Conservation (phyloP, 2,888 invertebrate genomes). For the Gymnosoma rotundatum region DNA sequence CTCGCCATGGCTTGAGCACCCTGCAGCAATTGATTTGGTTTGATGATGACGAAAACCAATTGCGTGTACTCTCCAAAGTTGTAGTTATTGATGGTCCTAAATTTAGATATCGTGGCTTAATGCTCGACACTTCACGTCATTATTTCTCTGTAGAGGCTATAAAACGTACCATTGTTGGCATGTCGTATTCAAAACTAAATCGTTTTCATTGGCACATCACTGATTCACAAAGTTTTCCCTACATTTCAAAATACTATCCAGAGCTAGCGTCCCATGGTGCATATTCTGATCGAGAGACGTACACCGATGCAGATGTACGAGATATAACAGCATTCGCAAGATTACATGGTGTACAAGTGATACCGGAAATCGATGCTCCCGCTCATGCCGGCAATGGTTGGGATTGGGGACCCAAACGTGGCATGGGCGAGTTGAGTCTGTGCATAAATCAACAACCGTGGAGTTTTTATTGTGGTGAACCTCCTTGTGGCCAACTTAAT, state of each 20-base stretch:
- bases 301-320: constrained; percentile 87
- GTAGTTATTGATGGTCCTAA: constrained; percentile 90
- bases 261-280: constrained; percentile 92
- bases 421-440: constrained; percentile 89
- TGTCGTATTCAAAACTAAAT: constrained; percentile 95
- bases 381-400: constrained; percentile 94
- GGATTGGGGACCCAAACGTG: constrained; percentile 90
- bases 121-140: constrained; percentile 95
- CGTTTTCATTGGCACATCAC: constrained; percentile 96
- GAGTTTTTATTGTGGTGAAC: constrained; percentile 91
- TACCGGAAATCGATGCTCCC: constrained; percentile 95
- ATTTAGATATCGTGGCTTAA: constrained; percentile 90
- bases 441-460: constrained; percentile 92
- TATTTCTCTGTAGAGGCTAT: constrained; percentile 90
- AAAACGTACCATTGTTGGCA: constrained; percentile 90
- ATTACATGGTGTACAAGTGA: constrained; percentile 91
- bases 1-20: constrained; percentile 90
- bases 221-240: constrained; percentile 96
- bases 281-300: constrained; percentile 90
- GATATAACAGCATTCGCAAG: constrained; percentile 90
- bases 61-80: constrained; percentile 87
- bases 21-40: constrained; percentile 91
- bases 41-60: constrained; percentile 86
- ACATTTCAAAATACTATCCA: constrained; percentile 89
- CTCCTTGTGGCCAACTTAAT: constrained; percentile 93